A percentile compares a stretch with the other conserved stretches of the same genome.
phyloP scores from a whole-genome alignment of 1,140 invertebrate species.

The Orchestia grillus region DNA sequence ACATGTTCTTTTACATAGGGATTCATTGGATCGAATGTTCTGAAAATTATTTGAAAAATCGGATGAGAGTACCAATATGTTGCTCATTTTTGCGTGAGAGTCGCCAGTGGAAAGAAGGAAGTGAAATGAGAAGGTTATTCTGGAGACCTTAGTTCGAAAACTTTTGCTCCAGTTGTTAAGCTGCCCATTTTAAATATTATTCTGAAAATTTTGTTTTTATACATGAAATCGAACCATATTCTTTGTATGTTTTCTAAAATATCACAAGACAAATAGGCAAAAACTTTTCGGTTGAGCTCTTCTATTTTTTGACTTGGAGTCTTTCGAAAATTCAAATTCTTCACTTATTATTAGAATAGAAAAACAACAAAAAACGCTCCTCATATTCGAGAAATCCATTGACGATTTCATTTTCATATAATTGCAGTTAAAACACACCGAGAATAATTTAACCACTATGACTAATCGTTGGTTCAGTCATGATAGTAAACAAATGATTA shows the following conservation, averaged over 20 bases:
- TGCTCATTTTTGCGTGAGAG: too few species aligned
- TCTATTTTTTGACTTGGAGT: neutral
- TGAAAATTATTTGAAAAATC: too few species aligned
- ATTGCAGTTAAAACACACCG: neutral
- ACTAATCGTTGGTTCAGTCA: neutral
- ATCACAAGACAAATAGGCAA: neutral
- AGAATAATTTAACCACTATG: neutral
- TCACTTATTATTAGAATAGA: neutral
- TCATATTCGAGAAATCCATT: neutral
- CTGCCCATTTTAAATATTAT: too few species aligned
- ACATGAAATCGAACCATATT: neutral
- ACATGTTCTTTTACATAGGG: too few species aligned
- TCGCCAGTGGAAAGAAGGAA: too few species aligned
- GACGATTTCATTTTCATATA: neutral
- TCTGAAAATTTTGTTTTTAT: neutral
- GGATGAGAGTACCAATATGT: too few species aligned
- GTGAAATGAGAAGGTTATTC: too few species aligned
- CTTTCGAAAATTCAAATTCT: neutral
- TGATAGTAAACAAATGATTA: too few species aligned
- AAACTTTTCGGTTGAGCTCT: neutral
- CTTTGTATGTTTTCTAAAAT: neutral
- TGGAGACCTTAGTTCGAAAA: too few species aligned
- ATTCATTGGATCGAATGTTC: too few species aligned
- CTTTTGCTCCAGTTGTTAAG: too few species aligned
- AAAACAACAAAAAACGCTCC: neutral